Evolutionary conservation across 2,888 invertebrate species (phyloP).

Genomic region (Agrypnus murinus): DNA sequence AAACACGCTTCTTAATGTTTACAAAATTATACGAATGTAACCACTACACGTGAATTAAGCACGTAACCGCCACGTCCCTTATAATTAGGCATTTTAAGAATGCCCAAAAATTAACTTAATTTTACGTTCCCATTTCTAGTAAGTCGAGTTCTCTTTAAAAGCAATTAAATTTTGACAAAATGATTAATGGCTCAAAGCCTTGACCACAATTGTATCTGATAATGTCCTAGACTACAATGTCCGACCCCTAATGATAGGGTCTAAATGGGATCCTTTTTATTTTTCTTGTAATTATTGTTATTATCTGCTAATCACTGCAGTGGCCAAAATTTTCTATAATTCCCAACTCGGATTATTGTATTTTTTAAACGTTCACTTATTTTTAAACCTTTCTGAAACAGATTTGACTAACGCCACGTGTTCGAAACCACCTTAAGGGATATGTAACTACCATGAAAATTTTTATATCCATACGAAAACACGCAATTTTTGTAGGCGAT

Average conservation of each 20-base stretch:
- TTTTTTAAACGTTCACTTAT: conserved; percentile 46
- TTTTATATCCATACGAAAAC: conserved; percentile 29
- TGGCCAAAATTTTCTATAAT: conserved; percentile 58
- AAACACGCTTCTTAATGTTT: conserved; percentile 47
- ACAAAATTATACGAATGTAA: conserved; percentile 50
- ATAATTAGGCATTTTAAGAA: conserved; percentile 64
- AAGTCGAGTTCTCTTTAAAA: conserved; percentile 62
- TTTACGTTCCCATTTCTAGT: conserved; percentile 61
- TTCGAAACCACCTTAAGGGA: conserved; percentile 42
- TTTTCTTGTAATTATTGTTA: conserved; percentile 65
- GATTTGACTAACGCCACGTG: conserved; percentile 45
- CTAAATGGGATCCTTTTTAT: conserved; percentile 64
- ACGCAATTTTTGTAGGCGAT: conserved; percentile 38
- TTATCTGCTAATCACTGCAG: conserved; percentile 64
- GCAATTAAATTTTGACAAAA: conserved; percentile 70
- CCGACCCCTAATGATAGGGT: conserved; percentile 66
- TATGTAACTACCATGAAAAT: conserved; percentile 36
- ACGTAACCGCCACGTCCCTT: conserved; percentile 55
- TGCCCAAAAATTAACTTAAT: conserved; percentile 59
- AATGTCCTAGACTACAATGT: conserved; percentile 64
- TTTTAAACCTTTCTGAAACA: conserved; percentile 38
- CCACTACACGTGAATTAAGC: conserved; percentile 48
- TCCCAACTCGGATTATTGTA: conserved; percentile 46
- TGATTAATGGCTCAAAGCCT: conserved; percentile 68
- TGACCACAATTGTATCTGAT: conserved; percentile 66